These are phyloP conservation scores for Creontiades dilutus DNA, from an alignment of 2,888 invertebrate genomes.

Conservation along the genomic window DNA sequence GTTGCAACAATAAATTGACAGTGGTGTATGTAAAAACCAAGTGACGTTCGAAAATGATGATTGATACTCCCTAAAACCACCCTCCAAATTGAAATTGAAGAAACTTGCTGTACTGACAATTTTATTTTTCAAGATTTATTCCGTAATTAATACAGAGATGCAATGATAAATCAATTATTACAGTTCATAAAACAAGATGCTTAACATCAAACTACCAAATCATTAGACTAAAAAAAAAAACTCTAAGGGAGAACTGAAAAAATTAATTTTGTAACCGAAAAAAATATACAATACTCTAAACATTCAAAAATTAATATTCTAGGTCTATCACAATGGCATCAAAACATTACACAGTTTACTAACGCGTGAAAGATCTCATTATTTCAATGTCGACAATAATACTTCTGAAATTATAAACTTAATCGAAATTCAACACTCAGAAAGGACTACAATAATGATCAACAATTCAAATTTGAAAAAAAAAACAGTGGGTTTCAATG, in stretches of 20 bases:
- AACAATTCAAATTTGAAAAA: neutral
- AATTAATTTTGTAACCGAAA: neutral
- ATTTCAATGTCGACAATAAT: neutral
- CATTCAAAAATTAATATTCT: constrained; percentile 12
- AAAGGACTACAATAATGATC: neutral
- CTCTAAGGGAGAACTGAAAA: neutral
- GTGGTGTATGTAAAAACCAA: too few species aligned
- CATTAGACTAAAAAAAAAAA: neutral
- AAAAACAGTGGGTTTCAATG: neutral
- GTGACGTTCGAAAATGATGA: constrained; percentile 3
- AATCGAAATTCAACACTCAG: neutral
- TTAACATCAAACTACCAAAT: neutral
- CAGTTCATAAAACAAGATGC: neutral
- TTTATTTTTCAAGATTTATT: constrained; percentile 19
- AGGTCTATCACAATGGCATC: constrained; percentile 24
- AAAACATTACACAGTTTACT: constrained; percentile 14
- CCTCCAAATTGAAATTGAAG: constrained; percentile 25
- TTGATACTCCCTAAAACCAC: constrained; percentile 2
- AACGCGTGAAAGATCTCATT: neutral
- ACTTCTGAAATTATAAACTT: constrained; percentile 9
- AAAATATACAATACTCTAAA: neutral
- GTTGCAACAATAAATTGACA: too few species aligned
- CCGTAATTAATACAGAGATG: constrained; percentile 32
- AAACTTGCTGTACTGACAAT: neutral
- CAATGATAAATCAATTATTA: constrained; percentile 21